Percentiles rank a stretch among this genome's conserved stretches.
phyloP scores from a whole-genome alignment of 35 echinoderm and acorn worm species.

The Patiria miniata region DNA sequence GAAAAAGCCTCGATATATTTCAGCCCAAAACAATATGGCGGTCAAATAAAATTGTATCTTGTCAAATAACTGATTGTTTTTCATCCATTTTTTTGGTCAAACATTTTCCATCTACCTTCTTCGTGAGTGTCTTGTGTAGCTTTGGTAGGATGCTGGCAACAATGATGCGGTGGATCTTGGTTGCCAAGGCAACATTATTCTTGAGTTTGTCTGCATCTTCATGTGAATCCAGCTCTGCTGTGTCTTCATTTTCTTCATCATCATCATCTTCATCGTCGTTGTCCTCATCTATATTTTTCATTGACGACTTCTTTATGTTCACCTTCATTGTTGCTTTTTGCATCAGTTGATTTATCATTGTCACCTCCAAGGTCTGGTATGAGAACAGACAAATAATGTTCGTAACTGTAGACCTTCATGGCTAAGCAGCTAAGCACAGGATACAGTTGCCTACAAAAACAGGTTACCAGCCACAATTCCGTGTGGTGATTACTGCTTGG shows the following conservation, averaged over 20 bases:
- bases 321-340: not conserved
- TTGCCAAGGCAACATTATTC: conserved; percentile 66
- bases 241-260: conserved; percentile 33
- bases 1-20: too few species aligned
- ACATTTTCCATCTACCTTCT: conserved; percentile 54
- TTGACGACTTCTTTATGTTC: not conserved
- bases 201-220: not conserved
- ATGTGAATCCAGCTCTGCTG: conserved; percentile 40
- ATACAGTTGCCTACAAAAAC: too few species aligned
- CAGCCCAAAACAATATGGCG: not conserved
- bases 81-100: not conserved
- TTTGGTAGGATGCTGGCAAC: conserved; percentile 83
- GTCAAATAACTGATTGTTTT: too few species aligned
- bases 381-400: too few species aligned
- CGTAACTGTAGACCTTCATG: too few species aligned
- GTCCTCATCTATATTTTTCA: conserved; percentile 28
- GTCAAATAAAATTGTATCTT: not conserved
- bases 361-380: not conserved
- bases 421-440: too few species aligned
- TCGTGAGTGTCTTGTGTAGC: conserved; percentile 69
- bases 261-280: too few species aligned
- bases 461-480: too few species aligned
- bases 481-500: too few species aligned
- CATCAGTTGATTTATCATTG: not conserved
- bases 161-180: conserved; percentile 85